These are phyloP conservation scores for Danio rerio DNA, from an alignment of 2,113 vertebrate genomes.

Conservation along the genomic window DNA sequence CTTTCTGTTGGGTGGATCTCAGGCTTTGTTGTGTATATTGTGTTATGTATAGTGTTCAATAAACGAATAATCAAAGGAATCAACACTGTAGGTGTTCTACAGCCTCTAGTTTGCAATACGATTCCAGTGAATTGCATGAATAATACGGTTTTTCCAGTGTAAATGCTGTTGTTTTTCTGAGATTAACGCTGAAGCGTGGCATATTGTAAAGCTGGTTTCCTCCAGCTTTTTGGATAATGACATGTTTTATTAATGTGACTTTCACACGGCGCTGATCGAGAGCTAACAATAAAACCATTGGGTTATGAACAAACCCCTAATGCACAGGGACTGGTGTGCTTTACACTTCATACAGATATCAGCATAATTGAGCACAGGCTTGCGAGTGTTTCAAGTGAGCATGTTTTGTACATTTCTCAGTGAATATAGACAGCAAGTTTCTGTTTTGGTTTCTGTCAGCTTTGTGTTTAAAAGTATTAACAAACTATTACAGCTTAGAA, in stretches of 20 bases:
- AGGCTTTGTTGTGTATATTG: too few species aligned
- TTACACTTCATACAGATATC: too few species aligned
- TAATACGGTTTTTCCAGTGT: neutral
- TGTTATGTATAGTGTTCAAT: too few species aligned
- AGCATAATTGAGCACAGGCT: too few species aligned
- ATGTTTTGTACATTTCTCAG: too few species aligned
- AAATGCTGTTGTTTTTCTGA: neutral
- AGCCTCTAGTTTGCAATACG: neutral
- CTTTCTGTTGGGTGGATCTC: too few species aligned
- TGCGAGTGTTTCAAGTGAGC: too few species aligned
- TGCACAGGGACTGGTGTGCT: neutral
- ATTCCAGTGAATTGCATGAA: neutral
- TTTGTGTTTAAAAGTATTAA: too few species aligned
- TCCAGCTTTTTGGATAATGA: neutral
- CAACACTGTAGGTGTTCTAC: neutral
- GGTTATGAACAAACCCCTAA: constrained; percentile 19
- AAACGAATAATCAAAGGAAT: neutral
- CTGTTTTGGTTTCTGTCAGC: too few species aligned
- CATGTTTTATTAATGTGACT: constrained; percentile 38
- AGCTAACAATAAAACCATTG: constrained; percentile 23
- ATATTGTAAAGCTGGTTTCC: neutral
- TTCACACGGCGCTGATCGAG: constrained; percentile 7
- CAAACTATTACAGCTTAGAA: too few species aligned
- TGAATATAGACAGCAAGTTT: too few species aligned
- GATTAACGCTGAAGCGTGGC: neutral